Percentiles rank a stretch among this genome's conserved stretches.
Evolutionary conservation across 2,888 invertebrate genomes (phyloP).

Genomic region (Sialis fuliginosa): DNA sequence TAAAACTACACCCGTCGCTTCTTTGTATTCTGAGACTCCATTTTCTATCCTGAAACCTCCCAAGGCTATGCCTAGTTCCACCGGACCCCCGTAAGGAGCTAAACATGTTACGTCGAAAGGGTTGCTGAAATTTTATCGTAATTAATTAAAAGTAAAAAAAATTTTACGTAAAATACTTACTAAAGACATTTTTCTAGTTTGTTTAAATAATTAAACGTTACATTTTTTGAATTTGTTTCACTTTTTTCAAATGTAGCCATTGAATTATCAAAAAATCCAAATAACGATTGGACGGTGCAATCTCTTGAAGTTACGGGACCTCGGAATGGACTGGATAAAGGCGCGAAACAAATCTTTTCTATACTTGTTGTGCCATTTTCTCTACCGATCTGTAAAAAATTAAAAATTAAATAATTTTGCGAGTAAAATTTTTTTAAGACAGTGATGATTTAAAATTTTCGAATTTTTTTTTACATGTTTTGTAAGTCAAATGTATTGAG

Average conservation of each 20-base stretch:
- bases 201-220: constrained; percentile 26
- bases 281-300: constrained; percentile 68
- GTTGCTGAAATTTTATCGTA: constrained; percentile 25
- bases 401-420: constrained; percentile 1
- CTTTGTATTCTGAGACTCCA: constrained; percentile 27
- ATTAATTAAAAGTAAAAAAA: constrained; percentile 3
- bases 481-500: neutral
- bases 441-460: constrained; percentile 2
- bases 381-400: neutral
- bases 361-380: constrained; percentile 30
- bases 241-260: constrained; percentile 14
- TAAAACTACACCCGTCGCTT: constrained; percentile 49
- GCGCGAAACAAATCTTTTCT: constrained; percentile 69
- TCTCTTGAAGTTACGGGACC: constrained; percentile 32
- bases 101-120: constrained; percentile 47
- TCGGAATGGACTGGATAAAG: constrained; percentile 48
- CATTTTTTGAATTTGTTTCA: no score
- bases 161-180: constrained; percentile 18
- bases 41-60: constrained; percentile 51
- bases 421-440: constrained; percentile 1
- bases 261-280: constrained; percentile 59
- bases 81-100: constrained; percentile 73
- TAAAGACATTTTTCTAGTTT: constrained; percentile 29
- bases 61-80: constrained; percentile 66
- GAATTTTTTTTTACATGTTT: neutral